Base-by-base conservation (phyloP, 2,113 vertebrate genomes). In the Ornithorhynchus anatinus region DNA sequence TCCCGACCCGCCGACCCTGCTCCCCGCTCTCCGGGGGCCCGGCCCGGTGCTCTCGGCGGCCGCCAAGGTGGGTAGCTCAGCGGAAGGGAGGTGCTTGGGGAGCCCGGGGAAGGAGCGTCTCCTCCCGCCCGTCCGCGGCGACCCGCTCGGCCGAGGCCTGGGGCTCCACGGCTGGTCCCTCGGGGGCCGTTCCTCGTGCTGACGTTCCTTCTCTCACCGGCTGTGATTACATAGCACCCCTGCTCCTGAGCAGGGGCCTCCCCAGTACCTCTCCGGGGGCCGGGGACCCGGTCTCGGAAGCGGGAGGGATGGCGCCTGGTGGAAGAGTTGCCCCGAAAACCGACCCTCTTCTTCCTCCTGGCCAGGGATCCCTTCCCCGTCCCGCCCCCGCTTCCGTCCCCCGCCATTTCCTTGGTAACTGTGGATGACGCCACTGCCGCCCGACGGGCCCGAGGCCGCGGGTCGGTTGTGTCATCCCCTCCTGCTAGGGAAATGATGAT, bases 371-470 rank as follows among this genome's bases (percentile, higher is more conserved):
- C 39, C 58, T 17, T 38, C 45, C 62, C 35, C 36, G 52, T 9
- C 23, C 39, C 22, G 6, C 50, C 32, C 23, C 39, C 44, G 50
- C 52, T 43, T 58, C 60, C 32, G 54, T 35, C 69, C 66, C 65
- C 56, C 57, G 63, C 51, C 47, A 32, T 70, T 35, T 45, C 35
- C 58, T 38, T 65, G 62, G 47, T 45, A 48, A 20, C n/a, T 13
- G 32, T 29, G 43, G 60, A 42, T 54, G 53, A 57, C 43, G 27
- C 17, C 56, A 29, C 52, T 59, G 23, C 80, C 72, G 69, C 77
- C 7, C 2, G 44, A 60, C 47, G 64, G 50, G 74, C 52, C 62
- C 58, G 59, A 42, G 10, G 43, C 43, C 6, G 14, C 13, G 63
- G 53, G 36, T 72, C 15, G 52, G 53, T 14, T 25, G 37, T 33